phyloP scores from a whole-genome alignment of 2,113 vertebrate genomes.

The Apus apus region DNA sequence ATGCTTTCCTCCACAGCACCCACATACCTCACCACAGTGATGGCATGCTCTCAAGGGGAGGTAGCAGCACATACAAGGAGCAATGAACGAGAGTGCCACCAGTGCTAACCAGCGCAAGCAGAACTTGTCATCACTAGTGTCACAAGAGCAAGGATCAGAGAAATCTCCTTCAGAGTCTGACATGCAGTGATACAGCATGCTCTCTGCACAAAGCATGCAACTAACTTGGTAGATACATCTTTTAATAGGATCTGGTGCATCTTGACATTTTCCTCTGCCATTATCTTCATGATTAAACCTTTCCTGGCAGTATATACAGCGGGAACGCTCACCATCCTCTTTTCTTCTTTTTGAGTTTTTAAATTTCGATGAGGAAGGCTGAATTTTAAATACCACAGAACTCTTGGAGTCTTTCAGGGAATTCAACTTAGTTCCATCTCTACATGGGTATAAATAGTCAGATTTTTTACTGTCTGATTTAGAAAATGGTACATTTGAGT shows the following conservation, averaged over 20 bases:
- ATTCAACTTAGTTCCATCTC: slow-evolving; percentile 87
- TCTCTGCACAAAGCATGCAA: slow-evolving; percentile 99
- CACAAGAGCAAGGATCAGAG: slow-evolving; percentile 98
- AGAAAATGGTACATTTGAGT: slow-evolving; percentile 86
- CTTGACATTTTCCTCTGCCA: slow-evolving; percentile 94
- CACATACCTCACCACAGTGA: slow-evolving; percentile 95
- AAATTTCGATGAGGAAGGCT: slow-evolving; percentile 89
- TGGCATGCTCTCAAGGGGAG: slow-evolving; percentile 95
- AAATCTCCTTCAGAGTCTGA: slow-evolving; percentile 99
- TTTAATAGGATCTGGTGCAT: slow-evolving; percentile 96
- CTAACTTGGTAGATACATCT: slow-evolving; percentile 99
- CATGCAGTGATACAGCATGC: slow-evolving; percentile 99
- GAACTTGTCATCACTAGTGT: slow-evolving; percentile 97
- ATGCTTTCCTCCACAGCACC: slow-evolving; percentile 97
- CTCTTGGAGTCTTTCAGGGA: slow-evolving; percentile 84
- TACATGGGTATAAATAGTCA: slow-evolving; percentile 88
- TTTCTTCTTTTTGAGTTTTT: slow-evolving; percentile 92
- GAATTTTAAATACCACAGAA: slow-evolving; percentile 89
- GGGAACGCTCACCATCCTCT: slow-evolving; percentile 97
- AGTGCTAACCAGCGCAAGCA: slow-evolving; percentile 98
- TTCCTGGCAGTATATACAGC: slow-evolving; percentile 97
- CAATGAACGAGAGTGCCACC: slow-evolving; percentile 93
- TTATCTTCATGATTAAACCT: slow-evolving; percentile 99
- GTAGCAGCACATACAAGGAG: slow-evolving; percentile 99
- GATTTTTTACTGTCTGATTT: slow-evolving; percentile 94